Evolutionary conservation across 2,888 invertebrate genomes (phyloP).

Genomic region (Antitype chi): DNA sequence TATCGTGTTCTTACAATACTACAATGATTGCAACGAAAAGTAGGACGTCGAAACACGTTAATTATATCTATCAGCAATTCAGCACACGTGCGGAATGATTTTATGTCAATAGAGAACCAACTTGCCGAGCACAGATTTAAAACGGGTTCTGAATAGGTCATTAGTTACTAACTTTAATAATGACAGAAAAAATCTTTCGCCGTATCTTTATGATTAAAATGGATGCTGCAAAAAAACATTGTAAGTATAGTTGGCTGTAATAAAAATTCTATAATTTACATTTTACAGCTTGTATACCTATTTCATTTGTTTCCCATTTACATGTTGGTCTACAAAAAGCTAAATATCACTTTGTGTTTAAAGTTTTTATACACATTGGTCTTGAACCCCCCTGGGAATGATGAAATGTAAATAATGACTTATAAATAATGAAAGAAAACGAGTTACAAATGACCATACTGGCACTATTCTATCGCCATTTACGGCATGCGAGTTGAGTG

Average conservation of each 20-base stretch:
- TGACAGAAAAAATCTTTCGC: conserved; percentile 66
- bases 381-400: conserved; percentile 12
- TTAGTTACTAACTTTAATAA: conserved; percentile 65
- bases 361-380: not conserved
- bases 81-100: conserved; percentile 63
- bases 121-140: conserved; percentile 51
- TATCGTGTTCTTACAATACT: conserved; percentile 46
- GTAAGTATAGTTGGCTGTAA: conserved; percentile 4
- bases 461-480: conserved; percentile 32
- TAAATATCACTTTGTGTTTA: conserved; percentile 14
- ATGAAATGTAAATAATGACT: conserved; percentile 41
- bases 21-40: conserved; percentile 58
- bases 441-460: conserved; percentile 47
- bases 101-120: conserved; percentile 67
- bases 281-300: conserved; percentile 19
- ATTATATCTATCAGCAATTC: conserved; percentile 48
- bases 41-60: conserved; percentile 55
- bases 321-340: conserved; percentile 24
- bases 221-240: conserved; percentile 35
- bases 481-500: conserved; percentile 33
- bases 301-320: conserved; percentile 45
- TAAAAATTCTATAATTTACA: conserved; percentile 41
- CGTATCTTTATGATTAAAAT: conserved; percentile 41
- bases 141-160: conserved; percentile 73
- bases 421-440: conserved; percentile 43